A percentile compares a stretch with the other conserved stretches of the same genome.
Evolutionary conservation across 2,888 invertebrate species (phyloP).

Genomic region (Sthenelais limicola): DNA sequence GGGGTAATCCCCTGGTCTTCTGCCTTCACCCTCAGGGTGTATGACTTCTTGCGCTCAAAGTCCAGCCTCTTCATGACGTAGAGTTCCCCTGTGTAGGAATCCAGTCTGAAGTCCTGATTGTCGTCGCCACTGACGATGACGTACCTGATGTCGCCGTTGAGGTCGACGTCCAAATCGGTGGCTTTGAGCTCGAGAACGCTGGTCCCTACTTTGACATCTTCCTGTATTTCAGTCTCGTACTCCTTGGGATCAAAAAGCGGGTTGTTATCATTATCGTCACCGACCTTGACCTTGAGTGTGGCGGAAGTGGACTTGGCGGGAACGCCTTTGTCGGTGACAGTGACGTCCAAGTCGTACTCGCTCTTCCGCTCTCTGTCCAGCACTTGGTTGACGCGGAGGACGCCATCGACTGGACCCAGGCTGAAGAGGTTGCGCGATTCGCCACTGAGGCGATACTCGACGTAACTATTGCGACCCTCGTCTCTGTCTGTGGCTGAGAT

Average conservation of each 20-base stretch:
- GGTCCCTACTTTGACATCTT: slow-evolving; percentile 94
- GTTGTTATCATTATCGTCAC: slow-evolving; percentile 63
- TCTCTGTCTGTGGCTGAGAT: slow-evolving; percentile 89
- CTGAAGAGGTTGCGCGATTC: slow-evolving; percentile 82
- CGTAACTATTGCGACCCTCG: slow-evolving; percentile 81
- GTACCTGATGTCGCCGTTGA: slow-evolving; percentile 92
- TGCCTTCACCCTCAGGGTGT: slow-evolving; percentile 86
- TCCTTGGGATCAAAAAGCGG: slow-evolving; percentile 78
- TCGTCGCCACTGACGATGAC: slow-evolving; percentile 86
- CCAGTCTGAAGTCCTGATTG: slow-evolving; percentile 64
- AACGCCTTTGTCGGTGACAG: slow-evolving; percentile 61
- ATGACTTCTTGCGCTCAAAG: slow-evolving; percentile 90
- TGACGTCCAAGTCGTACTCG: slow-evolving; percentile 60
- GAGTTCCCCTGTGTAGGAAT: slow-evolving; percentile 90
- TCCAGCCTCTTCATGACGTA: slow-evolving; percentile 93
- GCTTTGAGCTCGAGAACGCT: slow-evolving; percentile 83
- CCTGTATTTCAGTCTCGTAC: slow-evolving; percentile 84
- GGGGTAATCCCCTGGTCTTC: slow-evolving; percentile 76
- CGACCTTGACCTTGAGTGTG: slow-evolving; percentile 56
- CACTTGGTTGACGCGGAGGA: slow-evolving; percentile 86
- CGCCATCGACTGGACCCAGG: slow-evolving; percentile 89
- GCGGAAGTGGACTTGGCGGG: slow-evolving; percentile 54
- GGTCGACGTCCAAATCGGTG: slow-evolving; percentile 81
- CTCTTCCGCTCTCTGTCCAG: slow-evolving; percentile 79
- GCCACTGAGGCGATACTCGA: slow-evolving; percentile 77